phyloP scores from a whole-genome alignment of 2,888 invertebrate species.

The Himalopsyche tibetana region DNA sequence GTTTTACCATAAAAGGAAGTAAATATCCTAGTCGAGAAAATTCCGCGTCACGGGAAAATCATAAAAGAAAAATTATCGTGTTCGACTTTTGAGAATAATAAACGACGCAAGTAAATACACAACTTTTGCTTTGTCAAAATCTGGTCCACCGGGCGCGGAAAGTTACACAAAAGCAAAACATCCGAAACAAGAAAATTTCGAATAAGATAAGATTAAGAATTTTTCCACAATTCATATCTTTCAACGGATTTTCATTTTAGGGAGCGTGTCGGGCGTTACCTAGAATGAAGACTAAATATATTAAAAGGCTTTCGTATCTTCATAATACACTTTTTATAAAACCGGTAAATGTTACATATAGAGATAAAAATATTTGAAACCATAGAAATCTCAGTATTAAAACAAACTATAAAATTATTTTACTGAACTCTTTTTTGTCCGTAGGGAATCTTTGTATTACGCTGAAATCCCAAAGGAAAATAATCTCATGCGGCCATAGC shows the following conservation, averaged over 20 bases:
- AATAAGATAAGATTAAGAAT: slow-evolving; percentile 6
- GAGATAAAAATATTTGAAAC: no score
- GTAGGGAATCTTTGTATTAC: no score
- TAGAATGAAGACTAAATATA: neutral
- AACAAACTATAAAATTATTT: no score
- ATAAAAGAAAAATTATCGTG: slow-evolving; percentile 10
- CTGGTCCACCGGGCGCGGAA: slow-evolving; percentile 29
- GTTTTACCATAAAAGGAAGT: slow-evolving; percentile 8
- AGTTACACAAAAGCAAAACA: slow-evolving; percentile 11
- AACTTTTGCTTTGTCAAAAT: slow-evolving; percentile 28
- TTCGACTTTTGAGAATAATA: slow-evolving; percentile 20
- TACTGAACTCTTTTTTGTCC: no score
- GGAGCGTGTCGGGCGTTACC: neutral
- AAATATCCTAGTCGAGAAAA: slow-evolving; percentile 2
- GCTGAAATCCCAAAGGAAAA: neutral
- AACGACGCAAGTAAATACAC: neutral
- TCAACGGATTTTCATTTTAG: neutral
- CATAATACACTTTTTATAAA: neutral
- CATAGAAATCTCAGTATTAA: no score
- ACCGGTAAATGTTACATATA: no score
- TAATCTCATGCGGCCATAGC: neutral
- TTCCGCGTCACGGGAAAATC: neutral
- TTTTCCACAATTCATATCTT: slow-evolving; percentile 8
- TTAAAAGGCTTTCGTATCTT: neutral
- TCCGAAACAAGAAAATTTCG: slow-evolving; percentile 26